phyloP scores from a whole-genome alignment of 2,797 vertebrate species.

The Scarus forsteni region DNA sequence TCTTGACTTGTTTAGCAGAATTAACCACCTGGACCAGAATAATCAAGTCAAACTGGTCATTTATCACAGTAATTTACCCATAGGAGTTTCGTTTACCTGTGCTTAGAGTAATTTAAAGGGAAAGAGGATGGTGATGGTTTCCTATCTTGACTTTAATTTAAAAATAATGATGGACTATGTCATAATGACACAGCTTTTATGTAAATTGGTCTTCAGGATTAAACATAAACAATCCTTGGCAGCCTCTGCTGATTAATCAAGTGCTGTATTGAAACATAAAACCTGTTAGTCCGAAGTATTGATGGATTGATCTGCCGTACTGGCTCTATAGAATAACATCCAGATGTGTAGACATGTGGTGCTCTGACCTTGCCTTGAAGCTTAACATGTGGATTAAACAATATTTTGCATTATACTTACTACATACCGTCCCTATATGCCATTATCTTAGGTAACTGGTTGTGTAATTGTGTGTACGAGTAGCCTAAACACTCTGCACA shows the following conservation, averaged over 20 bases:
- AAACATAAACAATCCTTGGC: neutral
- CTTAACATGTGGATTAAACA: conserved; percentile 40
- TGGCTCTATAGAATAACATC: neutral
- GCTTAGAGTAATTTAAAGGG: neutral
- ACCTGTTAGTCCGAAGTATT: neutral
- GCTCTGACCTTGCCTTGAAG: conserved; percentile 6
- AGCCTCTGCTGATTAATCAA: neutral
- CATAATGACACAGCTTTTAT: no score
- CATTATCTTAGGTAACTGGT: neutral
- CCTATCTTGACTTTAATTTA: no score
- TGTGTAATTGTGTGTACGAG: neutral
- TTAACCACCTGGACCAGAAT: neutral
- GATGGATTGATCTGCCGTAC: neutral
- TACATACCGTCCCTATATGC: no score
- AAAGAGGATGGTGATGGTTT: neutral
- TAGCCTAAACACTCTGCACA: neutral
- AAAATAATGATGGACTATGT: no score
- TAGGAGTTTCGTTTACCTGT: neutral
- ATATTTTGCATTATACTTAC: neutral
- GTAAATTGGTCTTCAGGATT: neutral
- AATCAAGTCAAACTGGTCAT: neutral
- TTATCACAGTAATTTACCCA: neutral
- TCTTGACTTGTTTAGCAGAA: conserved; percentile 11
- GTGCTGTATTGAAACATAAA: conserved; percentile 23
- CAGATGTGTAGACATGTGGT: conserved; percentile 41